Percentiles rank a stretch among this genome's conserved stretches.
phyloP scores from a whole-genome alignment of 2,888 invertebrate species.

The Platycnemis pennipes region DNA sequence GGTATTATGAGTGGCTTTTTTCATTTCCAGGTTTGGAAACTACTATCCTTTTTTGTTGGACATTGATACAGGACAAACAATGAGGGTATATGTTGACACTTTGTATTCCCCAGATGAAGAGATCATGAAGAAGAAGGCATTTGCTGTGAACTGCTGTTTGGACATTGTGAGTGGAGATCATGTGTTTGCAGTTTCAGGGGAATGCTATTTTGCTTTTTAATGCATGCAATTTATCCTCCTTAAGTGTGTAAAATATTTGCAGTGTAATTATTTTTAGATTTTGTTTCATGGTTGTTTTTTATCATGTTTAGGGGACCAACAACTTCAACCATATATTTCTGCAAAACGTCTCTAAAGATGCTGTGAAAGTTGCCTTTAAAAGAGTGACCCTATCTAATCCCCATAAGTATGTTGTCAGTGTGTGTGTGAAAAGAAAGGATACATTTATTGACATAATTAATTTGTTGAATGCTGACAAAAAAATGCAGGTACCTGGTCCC shows the following conservation, averaged over 20 bases:
- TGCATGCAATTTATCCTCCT: background rate
- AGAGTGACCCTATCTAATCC: constrained; percentile 47
- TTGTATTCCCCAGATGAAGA: constrained; percentile 25
- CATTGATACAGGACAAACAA: constrained; percentile 44
- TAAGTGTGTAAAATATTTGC: background rate
- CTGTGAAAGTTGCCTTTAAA: constrained; percentile 38
- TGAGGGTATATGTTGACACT: constrained; percentile 5
- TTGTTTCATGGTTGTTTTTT: constrained; percentile 5
- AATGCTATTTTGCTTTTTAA: background rate
- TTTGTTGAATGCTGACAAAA: background rate
- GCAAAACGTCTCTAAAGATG: background rate
- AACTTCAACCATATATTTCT: background rate
- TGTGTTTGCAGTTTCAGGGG: background rate
- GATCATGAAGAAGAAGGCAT: background rate
- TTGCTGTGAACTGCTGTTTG: constrained; percentile 47
- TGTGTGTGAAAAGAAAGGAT: background rate
- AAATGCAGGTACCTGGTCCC: background rate
- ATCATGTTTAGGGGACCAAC: background rate
- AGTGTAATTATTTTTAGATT: background rate
- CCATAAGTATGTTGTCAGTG: constrained; percentile 28
- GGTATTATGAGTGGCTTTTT: background rate
- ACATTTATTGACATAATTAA: background rate
- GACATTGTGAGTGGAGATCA: constrained; percentile 7
- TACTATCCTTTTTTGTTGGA: constrained; percentile 8
- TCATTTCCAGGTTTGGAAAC: background rate